Evolutionary conservation across 2,797 vertebrate species (phyloP).

Genomic region (Micrastur ruficollis): DNA sequence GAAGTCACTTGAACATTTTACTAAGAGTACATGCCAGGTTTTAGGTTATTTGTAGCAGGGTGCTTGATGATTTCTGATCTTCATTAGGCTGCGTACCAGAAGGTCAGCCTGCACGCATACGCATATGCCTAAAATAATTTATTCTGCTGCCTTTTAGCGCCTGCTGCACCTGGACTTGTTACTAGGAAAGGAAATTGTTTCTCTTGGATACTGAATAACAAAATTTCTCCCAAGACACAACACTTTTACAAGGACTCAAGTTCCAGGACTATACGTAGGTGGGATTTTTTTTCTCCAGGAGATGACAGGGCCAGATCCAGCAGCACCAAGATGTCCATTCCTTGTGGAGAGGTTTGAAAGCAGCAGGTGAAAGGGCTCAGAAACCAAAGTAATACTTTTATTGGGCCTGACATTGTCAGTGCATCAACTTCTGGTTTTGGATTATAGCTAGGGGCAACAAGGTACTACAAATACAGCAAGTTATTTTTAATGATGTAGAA

Average conservation of each 20-base stretch:
- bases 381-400: background rate
- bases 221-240: background rate
- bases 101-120: background rate
- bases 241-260: background rate
- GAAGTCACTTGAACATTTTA: conserved; percentile 5
- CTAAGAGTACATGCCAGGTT: background rate
- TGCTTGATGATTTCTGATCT: background rate
- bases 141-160: background rate
- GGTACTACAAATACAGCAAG: background rate
- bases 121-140: background rate
- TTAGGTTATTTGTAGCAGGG: background rate
- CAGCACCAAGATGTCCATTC: background rate
- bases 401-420: background rate
- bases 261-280: background rate
- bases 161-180: background rate
- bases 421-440: background rate
- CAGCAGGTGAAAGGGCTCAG: background rate
- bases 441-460: background rate
- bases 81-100: background rate
- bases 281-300: background rate
- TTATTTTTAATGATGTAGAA: background rate
- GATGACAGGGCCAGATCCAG: background rate
- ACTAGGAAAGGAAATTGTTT: background rate
- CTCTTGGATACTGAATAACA: background rate
- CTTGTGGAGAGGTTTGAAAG: background rate